Evolutionary conservation across 2,888 invertebrate genomes (phyloP), one percentile per base, ranked within the genome.

Genomic region (Plebejus anna): DNA sequence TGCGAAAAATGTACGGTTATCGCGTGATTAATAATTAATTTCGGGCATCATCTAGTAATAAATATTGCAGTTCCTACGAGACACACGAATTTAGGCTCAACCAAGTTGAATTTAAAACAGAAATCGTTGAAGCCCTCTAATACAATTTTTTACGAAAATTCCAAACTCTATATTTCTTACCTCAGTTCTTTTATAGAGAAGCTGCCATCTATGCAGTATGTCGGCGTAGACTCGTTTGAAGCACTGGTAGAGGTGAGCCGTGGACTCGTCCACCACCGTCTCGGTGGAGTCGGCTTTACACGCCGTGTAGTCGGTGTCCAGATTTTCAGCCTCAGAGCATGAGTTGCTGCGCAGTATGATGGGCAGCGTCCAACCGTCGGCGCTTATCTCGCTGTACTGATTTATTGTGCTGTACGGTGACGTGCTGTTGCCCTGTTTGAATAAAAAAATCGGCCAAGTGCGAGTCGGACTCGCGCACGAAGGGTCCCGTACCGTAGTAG

Each of bases 391-490:
- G 78, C 92, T 94, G 81, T 90, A 92, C 79, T 94, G 97, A 81
- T 97, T 96, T 77, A 98, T 97, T 6, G 98, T 98, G 86, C 97
- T 97, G 90, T 98, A 98, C 0, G 98, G 98, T 1, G 98, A 98
- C n/a, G 96, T 96, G 77, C 96, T 96, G 77, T 92, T 91, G 22
- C 90, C 85, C 96, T 96, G 76, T 0, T 9, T 55, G 11, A 47
- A 4, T n/a, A 1, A 6, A 13, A 66, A 66, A 36, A 32, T 22
- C 22, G 22, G 22, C 22, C n/a, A n/a, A n/a, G n/a, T n/a, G n/a
- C n/a, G n/a, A n/a, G n/a, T n/a, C n/a, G n/a, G n/a, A n/a, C n/a
- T 22, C 22, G 22, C 22, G 22, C 22, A 22, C 22, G 22, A 22
- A 22, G 22, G 22, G 22, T 22, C 22, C 22, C 22, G 22, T 22